Evolutionary conservation across 2,888 invertebrate species (phyloP).

Genomic region (Mesorhabditis belari): DNA sequence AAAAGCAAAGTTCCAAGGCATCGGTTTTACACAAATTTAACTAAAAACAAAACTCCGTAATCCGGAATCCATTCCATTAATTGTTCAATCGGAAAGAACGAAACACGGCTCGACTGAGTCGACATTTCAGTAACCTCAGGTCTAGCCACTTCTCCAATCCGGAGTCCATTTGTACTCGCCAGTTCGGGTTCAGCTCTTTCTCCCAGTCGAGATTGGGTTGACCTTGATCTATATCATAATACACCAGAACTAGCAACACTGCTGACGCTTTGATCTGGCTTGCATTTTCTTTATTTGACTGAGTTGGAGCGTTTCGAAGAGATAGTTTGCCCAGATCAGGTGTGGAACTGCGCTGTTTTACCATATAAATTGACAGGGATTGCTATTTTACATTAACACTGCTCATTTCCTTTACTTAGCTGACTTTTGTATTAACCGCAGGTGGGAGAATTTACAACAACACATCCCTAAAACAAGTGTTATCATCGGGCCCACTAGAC

Average conservation of each 20-base stretch:
- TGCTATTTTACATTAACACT: not conserved
- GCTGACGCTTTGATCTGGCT: slow-evolving; percentile 50
- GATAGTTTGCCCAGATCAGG: slow-evolving; percentile 47
- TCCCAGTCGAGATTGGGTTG: slow-evolving; percentile 7
- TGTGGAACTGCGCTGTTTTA: not conserved
- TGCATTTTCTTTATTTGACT: slow-evolving; percentile 46
- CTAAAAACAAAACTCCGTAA: slow-evolving; percentile 29
- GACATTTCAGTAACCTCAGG: slow-evolving; percentile 48
- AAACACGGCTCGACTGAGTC: slow-evolving; percentile 71
- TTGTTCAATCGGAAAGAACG: slow-evolving; percentile 69
- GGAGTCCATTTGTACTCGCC: slow-evolving; percentile 36
- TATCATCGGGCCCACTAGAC: too few species aligned
- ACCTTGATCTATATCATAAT: not conserved
- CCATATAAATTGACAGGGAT: too few species aligned
- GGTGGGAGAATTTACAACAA: too few species aligned
- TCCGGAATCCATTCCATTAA: slow-evolving; percentile 75
- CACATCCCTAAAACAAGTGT: too few species aligned
- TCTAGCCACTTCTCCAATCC: slow-evolving; percentile 48
- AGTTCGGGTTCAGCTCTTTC: slow-evolving; percentile 41
- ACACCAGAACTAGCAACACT: slow-evolving; percentile 29
- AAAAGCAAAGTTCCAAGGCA: not conserved
- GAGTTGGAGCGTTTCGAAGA: slow-evolving; percentile 44
- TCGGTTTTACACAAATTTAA: not conserved
- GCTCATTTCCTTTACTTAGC: too few species aligned
- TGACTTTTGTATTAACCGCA: too few species aligned